Evolutionary conservation across 1,140 invertebrate species (phyloP), one percentile per base, ranked within the genome.

Genomic region (Palaemon carinicauda): DNA sequence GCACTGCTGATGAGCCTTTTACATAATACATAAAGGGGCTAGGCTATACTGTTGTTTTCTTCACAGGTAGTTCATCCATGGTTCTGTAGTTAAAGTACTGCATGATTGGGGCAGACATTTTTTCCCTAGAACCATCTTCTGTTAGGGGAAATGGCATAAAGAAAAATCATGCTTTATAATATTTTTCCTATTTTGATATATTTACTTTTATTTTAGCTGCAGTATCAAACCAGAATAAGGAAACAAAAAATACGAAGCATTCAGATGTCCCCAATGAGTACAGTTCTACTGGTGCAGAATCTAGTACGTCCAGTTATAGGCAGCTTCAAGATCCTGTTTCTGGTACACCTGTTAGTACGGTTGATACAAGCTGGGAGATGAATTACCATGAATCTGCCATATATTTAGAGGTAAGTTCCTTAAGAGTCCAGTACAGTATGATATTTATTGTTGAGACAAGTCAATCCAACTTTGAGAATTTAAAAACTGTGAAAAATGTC

Each of bases 311-410:
- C 21, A n/a, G 31, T 14, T 82, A 82, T 33, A 60, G 51, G 53
- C 65, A 71, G 41, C 69, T 81, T 19, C 51, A 65, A 31, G 54
- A 74, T 21, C 24, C 17, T 33, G 50, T 21, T 7, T n/a, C 17
- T 7, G 3, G 24, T 1, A 50, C 79, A 29, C 29, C 82, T 21
- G 5, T 27, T 27, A 21, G 7, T n/a, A 53, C 10, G 27, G 33
- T 79, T 19, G n/a, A 56, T 1, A 74, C 54, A 50, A 86, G 81
- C 19, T 97, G 96, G 96, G 94, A 96, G 91, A 95, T 97, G 94
- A 97, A 97, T 91, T 97, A 97, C 91, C 95, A 97, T 90, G 96
- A 97, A 91, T 96, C 96, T 65, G 95, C 96, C 77, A 97, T 97
- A 90, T 96, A 95, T 92, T 92, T 96, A 90, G 95, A 96, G 92